Evolutionary conservation across 2,888 invertebrate genomes (phyloP), one percentile per base, ranked within the genome.

Genomic region (Steinernema carpocapsae): DNA sequence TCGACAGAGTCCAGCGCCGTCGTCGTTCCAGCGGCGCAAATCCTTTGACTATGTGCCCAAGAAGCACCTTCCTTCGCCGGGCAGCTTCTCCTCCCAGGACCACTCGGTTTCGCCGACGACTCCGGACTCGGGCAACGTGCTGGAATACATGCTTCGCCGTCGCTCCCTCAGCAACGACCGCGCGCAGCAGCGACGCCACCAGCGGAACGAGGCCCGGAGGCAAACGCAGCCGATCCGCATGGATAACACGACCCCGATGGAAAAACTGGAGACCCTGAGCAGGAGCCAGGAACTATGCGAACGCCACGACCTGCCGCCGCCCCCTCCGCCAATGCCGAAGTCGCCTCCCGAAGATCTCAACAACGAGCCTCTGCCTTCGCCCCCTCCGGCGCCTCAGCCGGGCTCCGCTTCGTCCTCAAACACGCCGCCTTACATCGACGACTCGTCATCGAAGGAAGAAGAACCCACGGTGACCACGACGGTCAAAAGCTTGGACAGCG

Each of bases 131-230:
- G 78, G 78, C 48, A 85, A 86, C 72, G 82, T 87, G 17, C 71
- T 86, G 4, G 87, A 87, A 43, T 86, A 86, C 56, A 73, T 86
- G 0, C 73, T 82, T 17, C 71, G 85, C n/a, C 70, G 82, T 17
- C 74, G 85, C 14, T 82, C 83, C 6, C 72, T 84, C 72, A 80
- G 84, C 45, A 82, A 82, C 3, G 86, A 86, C 42, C 76, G 83
- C 24, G 72, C 76, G 6, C 75, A 79, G n/a, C 56, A 76, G 7
- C 37, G 72, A 0, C 76, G 78, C 45, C 72, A 75, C 1, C 78
- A 76, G 48, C 72, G 88, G 83, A 75, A 88, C 85, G 80, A 89
- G 87, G 81, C 88, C 84, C 19, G 89, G 87, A 77, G 85, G 79
- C 74, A 83, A 86, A 76, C 88, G 81, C 83, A 86, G 82, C 77